Base-by-base conservation (phyloP, 2,113 vertebrate genomes). In the Scophthalmus maximus region DNA sequence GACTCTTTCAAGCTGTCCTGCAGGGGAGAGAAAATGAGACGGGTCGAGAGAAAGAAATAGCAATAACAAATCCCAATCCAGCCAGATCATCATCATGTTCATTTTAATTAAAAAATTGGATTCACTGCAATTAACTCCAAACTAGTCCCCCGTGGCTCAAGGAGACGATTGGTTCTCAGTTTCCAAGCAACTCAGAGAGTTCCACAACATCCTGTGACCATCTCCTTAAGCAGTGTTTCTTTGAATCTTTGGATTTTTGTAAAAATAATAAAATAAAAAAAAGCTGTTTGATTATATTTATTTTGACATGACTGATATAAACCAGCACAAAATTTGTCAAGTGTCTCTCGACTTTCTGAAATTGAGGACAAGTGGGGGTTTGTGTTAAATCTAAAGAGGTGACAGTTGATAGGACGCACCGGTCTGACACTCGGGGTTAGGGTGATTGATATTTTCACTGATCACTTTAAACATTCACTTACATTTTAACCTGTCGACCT, bases 21-120 rank as follows among this genome's bases (percentile, higher is more conserved):
- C 85, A 89, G 92, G 88, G 91, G 70, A 89, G 87, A 87, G 90
- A 85, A 90, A 91, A 90, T 86, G 76, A 91, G 84, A 79, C 23
- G 29, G 46, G 79, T 63, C 75, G 75, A 82, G 64, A 75, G 80
- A 85, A 84, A 87, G 78, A 80, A 89, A 91, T 77, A 65, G 88
- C 82, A 90, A 85, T 88, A 91, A 91, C 85, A 89, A 89, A 88
- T 81, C 81, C 76, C 89, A 86, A 91, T 92, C 85, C 89, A 91
- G 86, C 87, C 80, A 89, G 89, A 92, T 92, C 69, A 86, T 91
- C 80, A 82, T 83, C 77, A 86, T 87, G 87, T 88, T 91, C 90
- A 88, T 90, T 93, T 91, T 92, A 92, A 93, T 93, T 90, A 91
- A 91, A 92, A 88, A 89, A 83, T 88, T 84, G 83, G 85, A 91